Evolutionary conservation across 1,140 invertebrate genomes (phyloP), one percentile per base, ranked within the genome.

Genomic region (Trichonephila inaurata): DNA sequence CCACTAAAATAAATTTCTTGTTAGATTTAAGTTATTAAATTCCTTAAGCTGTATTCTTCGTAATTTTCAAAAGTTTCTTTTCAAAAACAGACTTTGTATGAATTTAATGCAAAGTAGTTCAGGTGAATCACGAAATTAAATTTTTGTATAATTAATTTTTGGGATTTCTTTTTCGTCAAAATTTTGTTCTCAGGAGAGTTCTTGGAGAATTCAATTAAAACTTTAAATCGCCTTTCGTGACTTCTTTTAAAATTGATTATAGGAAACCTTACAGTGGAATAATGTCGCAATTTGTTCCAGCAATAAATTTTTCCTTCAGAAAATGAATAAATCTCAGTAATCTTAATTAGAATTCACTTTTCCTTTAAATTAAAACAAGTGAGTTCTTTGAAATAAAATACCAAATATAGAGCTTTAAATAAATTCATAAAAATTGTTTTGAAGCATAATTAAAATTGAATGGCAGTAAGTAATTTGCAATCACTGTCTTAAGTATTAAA

Each of bases 111-210:
- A 18, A 6, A 77, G 5, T 77, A 0, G 33, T 0, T 4, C 33
- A 40, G 72, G 72, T 77, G 72, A 24, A 40, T 40, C 24, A 16
- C 33, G 4, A 77, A 77, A 77, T 77, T 77, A 77, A 51, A 77
- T 77, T 77, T 19, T 28, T 12, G 72, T 77, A 40, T 40, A 77
- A 77, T 77, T 77, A 77, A 77, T 77, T 77, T 77, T 19, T 40
- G 72, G 33, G 18, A 5, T 77, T 28, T 40, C 10, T 28, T 33
- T 18, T 5, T 40, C 28, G 28, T 19, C 33, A 1, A 0, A 7
- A 0, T 4, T 6, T 0, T 16, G 28, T 33, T 28, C 72, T 24
- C 28, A 19, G 18, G 28, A 77, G 72, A 77, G 16, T 18, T 40
- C 33, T 33, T 28, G 14, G 1, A 19, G 72, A 77, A 77, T 77